These are phyloP conservation scores for Abrostola tripartita DNA, from an alignment of 2,888 invertebrate species.

Conservation along the genomic window DNA sequence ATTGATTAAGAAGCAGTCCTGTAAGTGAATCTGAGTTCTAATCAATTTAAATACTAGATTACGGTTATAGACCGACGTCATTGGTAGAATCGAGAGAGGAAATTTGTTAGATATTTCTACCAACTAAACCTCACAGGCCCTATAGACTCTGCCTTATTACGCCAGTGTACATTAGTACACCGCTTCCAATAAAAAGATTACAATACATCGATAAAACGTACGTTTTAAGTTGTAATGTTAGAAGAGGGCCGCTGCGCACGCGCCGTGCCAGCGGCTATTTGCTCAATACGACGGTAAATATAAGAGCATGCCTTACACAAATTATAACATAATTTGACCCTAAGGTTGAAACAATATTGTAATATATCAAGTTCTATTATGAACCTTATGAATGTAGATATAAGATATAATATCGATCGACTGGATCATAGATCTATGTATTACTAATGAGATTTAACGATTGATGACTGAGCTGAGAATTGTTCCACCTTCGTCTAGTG, in stretches of 20 bases:
- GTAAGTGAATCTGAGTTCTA: no score
- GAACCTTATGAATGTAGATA: conserved; percentile 41
- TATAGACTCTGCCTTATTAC: not conserved
- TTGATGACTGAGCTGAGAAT: conserved; percentile 60
- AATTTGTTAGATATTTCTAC: no score
- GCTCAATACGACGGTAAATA: conserved; percentile 48
- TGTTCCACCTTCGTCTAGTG: conserved; percentile 63
- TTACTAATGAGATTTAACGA: conserved; percentile 58
- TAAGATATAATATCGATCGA: conserved; percentile 53
- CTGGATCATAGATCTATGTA: conserved; percentile 56
- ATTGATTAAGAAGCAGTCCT: no score
- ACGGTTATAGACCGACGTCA: no score
- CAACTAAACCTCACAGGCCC: not conserved
- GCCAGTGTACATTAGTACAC: not conserved
- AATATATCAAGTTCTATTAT: conserved; percentile 43
- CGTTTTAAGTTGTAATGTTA: not conserved
- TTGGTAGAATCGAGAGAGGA: no score
- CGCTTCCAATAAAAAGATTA: conserved; percentile 4
- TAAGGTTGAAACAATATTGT: conserved; percentile 50
- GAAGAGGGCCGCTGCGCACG: conserved; percentile 13
- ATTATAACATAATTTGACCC: conserved; percentile 52
- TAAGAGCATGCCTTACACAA: conserved; percentile 45
- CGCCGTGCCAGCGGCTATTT: conserved; percentile 32
- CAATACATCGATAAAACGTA: conserved; percentile 17
- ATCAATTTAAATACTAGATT: no score